These are phyloP conservation scores for Montipora efflorescens DNA, from an alignment of 64 coral and sea anemone genomes.

Conservation along the genomic window DNA sequence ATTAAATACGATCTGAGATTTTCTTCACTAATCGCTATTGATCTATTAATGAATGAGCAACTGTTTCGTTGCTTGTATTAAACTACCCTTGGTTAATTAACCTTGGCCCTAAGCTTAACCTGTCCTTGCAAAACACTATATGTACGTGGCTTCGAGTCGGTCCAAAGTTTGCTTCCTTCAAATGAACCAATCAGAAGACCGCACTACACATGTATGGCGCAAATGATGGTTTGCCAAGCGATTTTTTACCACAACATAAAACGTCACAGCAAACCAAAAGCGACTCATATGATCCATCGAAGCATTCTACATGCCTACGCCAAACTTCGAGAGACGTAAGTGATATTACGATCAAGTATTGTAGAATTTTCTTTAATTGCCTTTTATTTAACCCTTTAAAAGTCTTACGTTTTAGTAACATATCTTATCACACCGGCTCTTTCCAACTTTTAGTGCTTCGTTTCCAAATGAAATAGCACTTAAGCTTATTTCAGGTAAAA, in stretches of 20 bases:
- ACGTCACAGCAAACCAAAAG: background rate
- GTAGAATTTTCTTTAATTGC: no score
- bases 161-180: background rate
- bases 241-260: background rate
- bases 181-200: background rate
- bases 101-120: background rate
- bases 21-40: no score
- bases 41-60: no score
- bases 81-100: background rate
- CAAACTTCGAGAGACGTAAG: background rate
- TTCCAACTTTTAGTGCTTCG: no score
- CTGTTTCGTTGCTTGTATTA: background rate
- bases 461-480: no score
- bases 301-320: background rate
- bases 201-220: background rate
- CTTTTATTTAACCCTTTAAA: no score
- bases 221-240: background rate
- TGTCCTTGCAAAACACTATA: background rate
- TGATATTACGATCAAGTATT: no score
- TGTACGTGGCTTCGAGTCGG: background rate
- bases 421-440: no score
- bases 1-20: no score
- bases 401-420: no score
- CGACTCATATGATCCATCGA: background rate
- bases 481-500: no score